phyloP scores from a whole-genome alignment of 2,113 vertebrate species.

The Tyto alba region DNA sequence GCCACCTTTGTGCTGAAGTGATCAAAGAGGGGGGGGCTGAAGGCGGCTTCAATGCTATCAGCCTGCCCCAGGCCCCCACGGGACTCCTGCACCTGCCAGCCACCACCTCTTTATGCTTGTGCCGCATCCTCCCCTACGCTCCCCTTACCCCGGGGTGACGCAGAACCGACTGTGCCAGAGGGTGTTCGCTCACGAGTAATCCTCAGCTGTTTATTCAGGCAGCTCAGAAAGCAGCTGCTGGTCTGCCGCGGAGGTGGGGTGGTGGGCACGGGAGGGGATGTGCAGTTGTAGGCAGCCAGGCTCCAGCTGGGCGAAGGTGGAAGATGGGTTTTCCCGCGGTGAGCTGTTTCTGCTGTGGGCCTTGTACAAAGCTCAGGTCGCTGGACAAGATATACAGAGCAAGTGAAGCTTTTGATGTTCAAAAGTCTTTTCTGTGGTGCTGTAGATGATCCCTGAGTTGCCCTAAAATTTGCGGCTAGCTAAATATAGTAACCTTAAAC shows the following conservation, averaged over 20 bases:
- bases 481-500: background rate
- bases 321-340: background rate
- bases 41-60: conserved; percentile 3
- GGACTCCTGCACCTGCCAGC: background rate
- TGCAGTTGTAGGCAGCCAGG: background rate
- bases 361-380: rapidly evolving
- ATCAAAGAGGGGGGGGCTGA: background rate
- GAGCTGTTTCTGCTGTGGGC: background rate
- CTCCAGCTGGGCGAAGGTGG: rapidly evolving
- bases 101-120: background rate
- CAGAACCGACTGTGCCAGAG: background rate
- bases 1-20: background rate
- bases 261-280: background rate
- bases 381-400: rapidly evolving
- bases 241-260: background rate
- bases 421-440: background rate
- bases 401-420: rapidly evolving
- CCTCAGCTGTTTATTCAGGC: background rate
- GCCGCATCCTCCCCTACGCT: background rate
- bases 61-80: background rate
- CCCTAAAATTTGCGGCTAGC: background rate
- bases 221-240: background rate
- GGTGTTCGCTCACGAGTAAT: background rate
- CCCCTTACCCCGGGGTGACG: background rate
- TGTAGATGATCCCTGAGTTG: background rate